Evolutionary conservation across 2,113 vertebrate species (phyloP), one percentile per base, ranked within the genome.

Genomic region (Sylvietta virens): DNA sequence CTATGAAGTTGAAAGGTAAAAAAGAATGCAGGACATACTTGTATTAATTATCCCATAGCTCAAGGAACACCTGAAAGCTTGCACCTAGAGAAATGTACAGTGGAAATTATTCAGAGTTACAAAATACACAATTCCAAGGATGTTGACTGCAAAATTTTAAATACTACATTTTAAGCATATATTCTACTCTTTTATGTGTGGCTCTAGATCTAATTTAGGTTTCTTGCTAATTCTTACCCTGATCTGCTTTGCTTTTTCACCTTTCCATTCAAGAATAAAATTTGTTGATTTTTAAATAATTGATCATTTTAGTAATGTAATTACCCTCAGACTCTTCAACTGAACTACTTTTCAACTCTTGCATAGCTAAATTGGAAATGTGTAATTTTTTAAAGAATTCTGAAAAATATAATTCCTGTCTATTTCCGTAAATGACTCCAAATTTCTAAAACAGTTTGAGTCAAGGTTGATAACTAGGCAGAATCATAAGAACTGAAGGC

Each of bases 71-170:
- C 21, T 56, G 40, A 71, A 66, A 80, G 7, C 16, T 64, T 77
- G 33, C 10, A 45, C 47, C 27, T 42, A 16, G 31, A 31, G 47
- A 26, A 72, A 37, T 0, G 0, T 47, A 20, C 16, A 27, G 4
- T 69, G 26, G 48, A 39, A 83, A 27, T 44, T 19, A 19, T 13
- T 16, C 19, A 20, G 37, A 35, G 6, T 51, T 60, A 33, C 3
- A 47, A 64, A 88, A 42, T 17, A 26, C 0, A 30, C 15, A 16
- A 30, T 54, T 53, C 62, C 11, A 54, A 31, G 11, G 20, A 14
- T 26, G 5, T 19, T 62, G 17, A 37, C 8, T 0, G 2, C 31
- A 40, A 28, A 65, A 48, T 28, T 24, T 54, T 14, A 42, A 56
- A 11, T 74, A 26, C 11, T 82, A 2, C 2, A 2, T 71, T 94